Evolutionary conservation across 2,113 vertebrate species (phyloP).

Genomic region (Dromiciops gliroides): DNA sequence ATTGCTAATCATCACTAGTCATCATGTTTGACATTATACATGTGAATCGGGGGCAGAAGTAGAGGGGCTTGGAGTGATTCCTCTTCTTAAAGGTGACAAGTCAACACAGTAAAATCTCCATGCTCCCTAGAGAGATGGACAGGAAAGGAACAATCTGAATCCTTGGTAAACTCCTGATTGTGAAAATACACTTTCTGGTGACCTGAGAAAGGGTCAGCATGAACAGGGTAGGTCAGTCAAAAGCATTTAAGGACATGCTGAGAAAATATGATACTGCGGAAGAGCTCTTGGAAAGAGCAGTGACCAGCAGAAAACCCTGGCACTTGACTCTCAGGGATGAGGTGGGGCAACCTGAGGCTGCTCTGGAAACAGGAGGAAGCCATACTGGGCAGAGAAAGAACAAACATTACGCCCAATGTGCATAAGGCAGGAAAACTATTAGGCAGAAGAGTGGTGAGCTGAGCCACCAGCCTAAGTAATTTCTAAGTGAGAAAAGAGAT

Average conservation of each 20-base stretch:
- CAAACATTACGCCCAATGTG: not conserved
- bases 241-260: constrained; percentile 70
- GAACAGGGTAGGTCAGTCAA: constrained; percentile 52
- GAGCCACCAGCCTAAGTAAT: not conserved
- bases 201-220: constrained; percentile 64
- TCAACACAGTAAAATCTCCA: not conserved
- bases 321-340: constrained; percentile 4
- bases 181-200: constrained; percentile 6
- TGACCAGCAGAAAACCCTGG: constrained; percentile 70
- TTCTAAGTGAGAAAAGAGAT: not conserved
- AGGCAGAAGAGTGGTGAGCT: not conserved
- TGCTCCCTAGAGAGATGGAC: not conserved
- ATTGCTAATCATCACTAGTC: not conserved
- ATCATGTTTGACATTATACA: not conserved
- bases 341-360: constrained; percentile 32
- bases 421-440: not conserved
- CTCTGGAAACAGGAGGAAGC: constrained; percentile 17
- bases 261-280: constrained; percentile 65
- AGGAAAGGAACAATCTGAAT: not conserved
- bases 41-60: not conserved
- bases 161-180: constrained; percentile 33
- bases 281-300: constrained; percentile 60
- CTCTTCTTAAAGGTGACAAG: not conserved
- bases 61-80: not conserved
- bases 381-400: constrained; percentile 10